Base-by-base conservation (phyloP, 2,113 vertebrate species). In the Scartelaos histophorus region DNA sequence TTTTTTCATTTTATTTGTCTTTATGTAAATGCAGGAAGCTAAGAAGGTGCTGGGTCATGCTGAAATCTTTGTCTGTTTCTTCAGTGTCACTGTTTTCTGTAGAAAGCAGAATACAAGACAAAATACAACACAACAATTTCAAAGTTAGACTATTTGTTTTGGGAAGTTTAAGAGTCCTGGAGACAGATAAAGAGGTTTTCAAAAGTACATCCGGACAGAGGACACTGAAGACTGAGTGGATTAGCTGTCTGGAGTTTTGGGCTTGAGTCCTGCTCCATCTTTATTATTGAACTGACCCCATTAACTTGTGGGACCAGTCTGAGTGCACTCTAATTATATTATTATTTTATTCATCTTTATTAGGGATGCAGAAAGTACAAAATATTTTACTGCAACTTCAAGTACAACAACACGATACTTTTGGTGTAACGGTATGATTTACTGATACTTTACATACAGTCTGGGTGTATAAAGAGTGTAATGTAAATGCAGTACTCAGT, bases 201-300 rank as follows among this genome's bases (percentile, higher is more conserved):
- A 45, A 7, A 5, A 19, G 35, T 53, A 3, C 7, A 5, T 24
- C 3, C 17, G 7, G 25, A 64, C 25, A 24, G 16, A 25, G 19
- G 24, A 58, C 47, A 54, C 67, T 29, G 66, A 65, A 54, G 53
- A 70, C 21, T 16, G 21, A 65, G 69, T 78, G 66, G 71, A 80
- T 73, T 67, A 75, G 43, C 49, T 10, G 65, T 64, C 71, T 45
- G 54, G 69, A 57, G n/a, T 61, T 73, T 78, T 45, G 66, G 21
- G 1, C 0, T 1, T 58, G 54, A 24, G 21, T 45, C 69, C 45
- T 58, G 71, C 74, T 73, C 78, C 24, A 0, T 71, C 72, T 70
- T 73, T 69, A 85, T 85, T 75, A 69, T 46, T 13, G 43, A 56
- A 34, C 60, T 78, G 74, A 85, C 72, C 73, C 25, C 54, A 67